A percentile compares a stretch with the other conserved stretches of the same genome.
These are phyloP conservation scores for Leucophenga varia DNA, from an alignment of 1,140 invertebrate species.

Conservation along the genomic window DNA sequence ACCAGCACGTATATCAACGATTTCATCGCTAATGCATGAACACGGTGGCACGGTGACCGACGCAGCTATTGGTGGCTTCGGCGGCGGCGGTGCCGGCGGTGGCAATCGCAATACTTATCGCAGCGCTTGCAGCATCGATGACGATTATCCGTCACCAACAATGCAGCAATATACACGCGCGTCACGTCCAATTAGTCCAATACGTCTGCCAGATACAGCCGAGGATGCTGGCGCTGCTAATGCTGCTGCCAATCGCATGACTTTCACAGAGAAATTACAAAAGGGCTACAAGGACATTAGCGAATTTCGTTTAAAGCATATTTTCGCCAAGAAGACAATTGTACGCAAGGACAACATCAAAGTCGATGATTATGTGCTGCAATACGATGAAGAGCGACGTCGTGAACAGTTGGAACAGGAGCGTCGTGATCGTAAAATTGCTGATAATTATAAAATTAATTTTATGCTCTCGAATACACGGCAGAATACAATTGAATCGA, in stretches of 20 bases:
- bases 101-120: conserved; percentile 6
- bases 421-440: conserved; percentile 4
- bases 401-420: conserved; percentile 1
- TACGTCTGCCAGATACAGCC: neutral
- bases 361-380: conserved; percentile 11
- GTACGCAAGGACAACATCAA: conserved; percentile 14
- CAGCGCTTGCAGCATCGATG: conserved; percentile 15
- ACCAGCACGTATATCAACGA: conserved; percentile 15
- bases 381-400: conserved; percentile 9
- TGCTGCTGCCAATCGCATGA: too few relatives aligned
- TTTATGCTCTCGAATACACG: conserved; percentile 12
- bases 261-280: conserved; percentile 14
- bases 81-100: too few relatives aligned
- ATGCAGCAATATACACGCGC: conserved; percentile 1
- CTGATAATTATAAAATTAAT: conserved; percentile 12
- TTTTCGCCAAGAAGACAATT: conserved; percentile 22
- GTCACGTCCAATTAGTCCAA: conserved; percentile 8
- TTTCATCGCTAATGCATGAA: conserved; percentile 17
- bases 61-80: too few relatives aligned
- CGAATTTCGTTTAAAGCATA: conserved; percentile 17
- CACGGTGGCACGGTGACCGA: too few relatives aligned
- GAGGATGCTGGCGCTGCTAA: too few relatives aligned
- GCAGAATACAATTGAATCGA: conserved; percentile 14
- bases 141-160: conserved; percentile 19
- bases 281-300: conserved; percentile 16